Evolutionary conservation across 2,888 invertebrate genomes (phyloP).

Genomic region (Podotricha telesiphe): DNA sequence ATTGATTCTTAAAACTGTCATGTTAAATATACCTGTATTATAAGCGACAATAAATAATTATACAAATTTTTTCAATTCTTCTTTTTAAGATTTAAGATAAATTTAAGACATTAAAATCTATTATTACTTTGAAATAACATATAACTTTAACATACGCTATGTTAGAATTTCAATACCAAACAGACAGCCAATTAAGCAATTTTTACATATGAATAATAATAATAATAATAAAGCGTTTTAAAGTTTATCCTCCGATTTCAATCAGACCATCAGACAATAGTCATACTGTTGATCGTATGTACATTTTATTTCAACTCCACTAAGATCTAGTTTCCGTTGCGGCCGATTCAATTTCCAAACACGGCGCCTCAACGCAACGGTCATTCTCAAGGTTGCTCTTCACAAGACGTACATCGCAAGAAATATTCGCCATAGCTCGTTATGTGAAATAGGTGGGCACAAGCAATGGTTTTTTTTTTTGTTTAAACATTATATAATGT

Average conservation of each 20-base stretch:
- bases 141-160: neutral
- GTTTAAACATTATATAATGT: too few relatives aligned
- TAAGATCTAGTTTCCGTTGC: conserved; percentile 16
- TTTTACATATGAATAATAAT: conserved; percentile 16
- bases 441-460: neutral
- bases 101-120: neutral
- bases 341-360: conserved; percentile 27
- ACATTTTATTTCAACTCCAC: neutral
- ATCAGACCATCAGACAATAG: conserved; percentile 8
- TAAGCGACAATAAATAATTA: too few relatives aligned
- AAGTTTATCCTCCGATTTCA: conserved; percentile 15
- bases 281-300: neutral
- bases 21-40: too few relatives aligned
- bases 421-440: conserved; percentile 14
- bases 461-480: neutral
- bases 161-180: neutral
- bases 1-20: too few relatives aligned
- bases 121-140: neutral
- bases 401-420: conserved; percentile 21
- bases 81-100: too few relatives aligned
- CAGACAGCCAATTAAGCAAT: conserved; percentile 9
- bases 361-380: conserved; percentile 40
- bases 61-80: too few relatives aligned
- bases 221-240: conserved; percentile 9
- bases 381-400: conserved; percentile 41